phyloP scores from a whole-genome alignment of 2,113 vertebrate species.

The Pangasianodon gigas region DNA sequence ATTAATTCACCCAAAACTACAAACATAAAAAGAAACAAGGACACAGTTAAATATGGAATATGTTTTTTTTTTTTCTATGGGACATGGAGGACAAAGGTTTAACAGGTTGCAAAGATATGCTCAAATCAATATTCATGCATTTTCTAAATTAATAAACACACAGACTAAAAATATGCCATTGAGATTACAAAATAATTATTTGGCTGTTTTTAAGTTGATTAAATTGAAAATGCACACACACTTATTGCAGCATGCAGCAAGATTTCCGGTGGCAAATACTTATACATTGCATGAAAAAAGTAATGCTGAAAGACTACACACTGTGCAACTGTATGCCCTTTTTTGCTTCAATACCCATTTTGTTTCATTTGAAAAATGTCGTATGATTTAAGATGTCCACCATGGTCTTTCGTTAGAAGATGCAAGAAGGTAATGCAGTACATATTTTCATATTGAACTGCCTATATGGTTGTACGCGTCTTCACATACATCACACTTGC shows the following conservation, averaged over 20 bases:
- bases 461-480: neutral
- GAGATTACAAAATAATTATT: conserved; percentile 46
- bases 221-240: conserved; percentile 53
- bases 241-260: conserved; percentile 67
- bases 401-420: neutral
- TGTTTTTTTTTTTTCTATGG: neutral
- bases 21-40: conserved; percentile 1
- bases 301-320: conserved; percentile 39
- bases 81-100: conserved; percentile 3
- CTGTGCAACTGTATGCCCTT: conserved; percentile 27
- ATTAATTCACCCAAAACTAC: neutral
- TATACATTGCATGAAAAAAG: conserved; percentile 15
- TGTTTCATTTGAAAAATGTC: neutral
- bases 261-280: conserved; percentile 44
- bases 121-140: conserved; percentile 40
- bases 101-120: conserved; percentile 15
- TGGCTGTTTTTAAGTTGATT: conserved; percentile 47
- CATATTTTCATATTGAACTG: neutral
- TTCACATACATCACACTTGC: neutral
- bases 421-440: neutral
- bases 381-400: neutral
- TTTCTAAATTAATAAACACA: conserved; percentile 29
- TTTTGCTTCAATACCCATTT: neutral
- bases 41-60: conserved; percentile 10
- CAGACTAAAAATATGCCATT: conserved; percentile 22